These are phyloP conservation scores for Gonatopus flavifemur DNA, from an alignment of 1,140 invertebrate species.

Conservation along the genomic window DNA sequence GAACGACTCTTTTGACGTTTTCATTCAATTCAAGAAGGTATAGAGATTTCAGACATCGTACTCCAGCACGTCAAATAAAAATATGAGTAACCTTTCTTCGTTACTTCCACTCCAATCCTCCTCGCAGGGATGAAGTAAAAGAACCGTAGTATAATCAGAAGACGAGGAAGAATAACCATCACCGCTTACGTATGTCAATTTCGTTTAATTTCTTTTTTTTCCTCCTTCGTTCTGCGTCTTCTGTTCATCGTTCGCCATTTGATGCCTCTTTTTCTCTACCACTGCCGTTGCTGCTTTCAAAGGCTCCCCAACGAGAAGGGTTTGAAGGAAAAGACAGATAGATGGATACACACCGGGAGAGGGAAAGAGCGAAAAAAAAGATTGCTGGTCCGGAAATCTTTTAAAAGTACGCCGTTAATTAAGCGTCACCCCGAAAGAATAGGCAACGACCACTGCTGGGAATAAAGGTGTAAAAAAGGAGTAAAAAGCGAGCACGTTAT, in stretches of 20 bases:
- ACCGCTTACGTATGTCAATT: conserved; percentile 2
- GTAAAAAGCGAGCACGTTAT: too few relatives aligned
- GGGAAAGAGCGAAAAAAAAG: conserved; percentile 4
- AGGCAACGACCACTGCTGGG: conserved; percentile 1
- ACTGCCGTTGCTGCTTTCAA: neutral
- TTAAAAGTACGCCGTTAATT: conserved; percentile 36
- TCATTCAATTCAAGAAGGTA: too few relatives aligned
- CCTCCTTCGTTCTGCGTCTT: conserved; percentile 1
- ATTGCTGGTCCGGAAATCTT: conserved; percentile 21
- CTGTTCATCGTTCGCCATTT: conserved; percentile 3
- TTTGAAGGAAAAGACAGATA: neutral
- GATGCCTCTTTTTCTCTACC: neutral
- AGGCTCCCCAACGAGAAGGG: neutral
- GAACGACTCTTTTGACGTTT: too few relatives aligned
- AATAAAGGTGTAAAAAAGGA: conserved; percentile 10
- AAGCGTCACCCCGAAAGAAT: conserved; percentile 32
- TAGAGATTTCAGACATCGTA: too few relatives aligned
- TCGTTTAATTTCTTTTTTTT: conserved; percentile 1
- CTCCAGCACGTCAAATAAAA: too few relatives aligned
- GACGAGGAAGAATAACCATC: neutral
- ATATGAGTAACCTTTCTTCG: too few relatives aligned
- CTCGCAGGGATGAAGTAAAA: too few relatives aligned
- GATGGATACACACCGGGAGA: neutral
- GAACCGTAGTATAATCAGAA: too few relatives aligned
- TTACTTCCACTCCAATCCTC: too few relatives aligned